Conservation (phyloP, 2,113 vertebrate genomes). For the Ageneiosus marmoratus region DNA sequence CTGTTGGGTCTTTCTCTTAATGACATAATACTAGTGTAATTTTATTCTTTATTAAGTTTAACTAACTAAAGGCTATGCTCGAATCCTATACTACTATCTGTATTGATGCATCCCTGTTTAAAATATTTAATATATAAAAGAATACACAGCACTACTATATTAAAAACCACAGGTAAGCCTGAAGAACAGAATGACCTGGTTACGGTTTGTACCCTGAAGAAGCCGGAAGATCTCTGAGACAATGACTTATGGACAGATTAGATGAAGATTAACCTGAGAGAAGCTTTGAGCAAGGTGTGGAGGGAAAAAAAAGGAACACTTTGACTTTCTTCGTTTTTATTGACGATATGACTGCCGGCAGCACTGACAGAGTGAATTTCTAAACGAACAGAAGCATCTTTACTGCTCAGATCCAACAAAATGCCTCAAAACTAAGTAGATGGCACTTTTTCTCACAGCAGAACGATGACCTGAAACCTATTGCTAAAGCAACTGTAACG, state of each 20-base stretch:
- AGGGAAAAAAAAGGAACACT: neutral
- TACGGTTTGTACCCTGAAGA: neutral
- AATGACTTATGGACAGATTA: constrained; percentile 21
- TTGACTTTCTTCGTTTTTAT: constrained; percentile 22
- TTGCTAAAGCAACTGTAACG: constrained; percentile 1
- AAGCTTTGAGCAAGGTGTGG: neutral
- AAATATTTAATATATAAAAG: neutral
- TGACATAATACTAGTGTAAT: too few relatives aligned
- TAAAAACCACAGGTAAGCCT: constrained; percentile 49
- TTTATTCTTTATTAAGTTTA: too few relatives aligned
- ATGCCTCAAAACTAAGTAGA: constrained; percentile 22
- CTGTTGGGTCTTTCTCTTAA: too few relatives aligned
- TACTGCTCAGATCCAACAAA: constrained; percentile 20
- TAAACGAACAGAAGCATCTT: constrained; percentile 13
- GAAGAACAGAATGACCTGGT: neutral
- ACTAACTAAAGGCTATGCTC: too few relatives aligned
- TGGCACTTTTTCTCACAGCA: constrained; percentile 20
- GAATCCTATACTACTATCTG: too few relatives aligned
- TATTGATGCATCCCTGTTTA: neutral
- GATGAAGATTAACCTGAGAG: constrained; percentile 23
- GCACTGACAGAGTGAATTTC: constrained; percentile 1
- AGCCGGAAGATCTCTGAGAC: constrained; percentile 2
- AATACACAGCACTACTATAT: constrained; percentile 41
- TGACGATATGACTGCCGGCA: constrained; percentile 1
- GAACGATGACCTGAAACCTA: constrained; percentile 17